Evolutionary conservation across 2,797 vertebrate species (phyloP), one percentile per base, ranked within the genome.

Genomic region (Botia kubotai): DNA sequence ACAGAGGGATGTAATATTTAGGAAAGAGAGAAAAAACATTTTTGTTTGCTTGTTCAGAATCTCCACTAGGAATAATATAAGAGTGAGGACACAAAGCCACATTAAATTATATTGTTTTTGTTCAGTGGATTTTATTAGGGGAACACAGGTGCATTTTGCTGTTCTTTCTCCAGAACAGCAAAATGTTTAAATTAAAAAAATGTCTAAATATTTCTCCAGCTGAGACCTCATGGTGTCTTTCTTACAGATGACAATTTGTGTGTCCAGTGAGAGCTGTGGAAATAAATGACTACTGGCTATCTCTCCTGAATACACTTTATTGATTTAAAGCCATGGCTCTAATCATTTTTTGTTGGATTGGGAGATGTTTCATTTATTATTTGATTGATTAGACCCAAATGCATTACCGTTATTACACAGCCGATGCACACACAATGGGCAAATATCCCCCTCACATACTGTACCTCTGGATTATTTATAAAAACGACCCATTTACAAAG

Each of bases 311-410:
- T 90, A 89, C 89, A 87, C 89, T 85, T 87, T 94, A 95, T 95
- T 93, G 93, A 95, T 95, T 93, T 90, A 86, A 74, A 87, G 88
- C 90, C 90, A 92, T 90, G 91, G 90, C 89, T 93, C 92, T 94
- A 94, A 94, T 94, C 94, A 93, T 95, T 95, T 95, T 91, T 89
- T 29, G 29, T 29, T 29, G 90, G 90, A 90, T 91, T 90, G 92
- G 89, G 89, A 90, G 90, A 90, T 88, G 91, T 92, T 92, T 93
- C 92, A 91, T 89, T 89, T 90, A 93, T 93, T 88, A 93, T 94
- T 93, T 94, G 94, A 95, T 94, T 94, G 93, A 94, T 95, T 94
- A 92, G 91, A 89, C 91, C 89, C 84, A 88, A 91, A 89, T 88
- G 88, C 88, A 86, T 89, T 92, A 90, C 88, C 86, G 70, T 83